These are phyloP conservation scores for Lissocephala sabroskyi DNA, from an alignment of 2,888 invertebrate genomes.

Conservation along the genomic window DNA sequence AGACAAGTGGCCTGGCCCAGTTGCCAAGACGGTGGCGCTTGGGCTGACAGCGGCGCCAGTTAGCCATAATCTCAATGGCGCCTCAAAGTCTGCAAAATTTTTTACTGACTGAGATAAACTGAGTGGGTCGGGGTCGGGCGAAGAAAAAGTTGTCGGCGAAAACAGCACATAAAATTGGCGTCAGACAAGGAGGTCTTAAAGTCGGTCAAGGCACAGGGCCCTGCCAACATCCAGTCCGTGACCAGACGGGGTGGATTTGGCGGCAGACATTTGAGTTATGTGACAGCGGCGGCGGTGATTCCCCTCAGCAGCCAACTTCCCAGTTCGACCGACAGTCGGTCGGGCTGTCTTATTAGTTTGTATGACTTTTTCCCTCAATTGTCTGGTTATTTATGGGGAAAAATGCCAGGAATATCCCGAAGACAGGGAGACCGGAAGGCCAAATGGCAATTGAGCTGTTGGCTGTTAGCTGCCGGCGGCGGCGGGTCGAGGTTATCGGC, in stretches of 20 bases:
- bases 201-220: slow-evolving; percentile 50
- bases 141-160: slow-evolving; percentile 33
- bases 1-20: slow-evolving; percentile 23
- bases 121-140: too few relatives aligned
- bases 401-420: slow-evolving; percentile 35
- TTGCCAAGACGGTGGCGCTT: neutral
- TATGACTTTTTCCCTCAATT: slow-evolving; percentile 33
- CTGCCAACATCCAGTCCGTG: slow-evolving; percentile 40
- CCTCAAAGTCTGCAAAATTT: slow-evolving; percentile 66
- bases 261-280: slow-evolving; percentile 63
- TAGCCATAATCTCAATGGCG: slow-evolving; percentile 65
- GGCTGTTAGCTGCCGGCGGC: slow-evolving; percentile 8
- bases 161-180: slow-evolving; percentile 61
- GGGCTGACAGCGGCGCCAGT: slow-evolving; percentile 53
- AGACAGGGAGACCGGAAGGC: slow-evolving; percentile 7
- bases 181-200: slow-evolving; percentile 63
- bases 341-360: slow-evolving; percentile 55
- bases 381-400: slow-evolving; percentile 53
- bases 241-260: slow-evolving; percentile 55
- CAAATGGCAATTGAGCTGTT: neutral
- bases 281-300: slow-evolving; percentile 39
- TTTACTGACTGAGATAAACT: slow-evolving; percentile 55
- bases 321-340: slow-evolving; percentile 42
- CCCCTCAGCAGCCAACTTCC: slow-evolving; percentile 7
- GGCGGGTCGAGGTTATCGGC: slow-evolving; percentile 39